Conservation (phyloP, 2,888 invertebrate species). For the Microctonus aethiopoides region DNA sequence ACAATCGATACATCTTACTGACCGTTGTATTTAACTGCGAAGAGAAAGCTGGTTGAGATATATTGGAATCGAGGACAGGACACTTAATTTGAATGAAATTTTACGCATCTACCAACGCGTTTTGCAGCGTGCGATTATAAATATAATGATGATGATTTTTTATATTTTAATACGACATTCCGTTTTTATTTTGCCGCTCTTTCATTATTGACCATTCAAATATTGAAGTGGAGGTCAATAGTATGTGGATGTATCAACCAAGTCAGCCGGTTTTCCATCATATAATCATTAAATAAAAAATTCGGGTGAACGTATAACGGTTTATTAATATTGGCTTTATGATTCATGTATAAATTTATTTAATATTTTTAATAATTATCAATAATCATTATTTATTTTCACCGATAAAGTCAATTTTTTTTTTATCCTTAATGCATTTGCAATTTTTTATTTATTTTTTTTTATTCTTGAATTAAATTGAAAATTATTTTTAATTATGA, state of each 20-base stretch:
- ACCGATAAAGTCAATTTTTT: too few relatives aligned
- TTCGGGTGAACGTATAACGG: constrained; percentile 31
- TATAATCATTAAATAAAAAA: neutral
- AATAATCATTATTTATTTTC: constrained; percentile 10
- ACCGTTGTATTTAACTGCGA: neutral
- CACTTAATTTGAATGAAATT: constrained; percentile 14
- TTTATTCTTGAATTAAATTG: too few relatives aligned
- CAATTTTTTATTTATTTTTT: too few relatives aligned
- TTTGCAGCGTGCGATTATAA: neutral
- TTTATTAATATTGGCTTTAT: constrained; percentile 14
- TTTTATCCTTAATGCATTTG: too few relatives aligned
- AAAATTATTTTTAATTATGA: too few relatives aligned
- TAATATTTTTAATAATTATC: constrained; percentile 4
- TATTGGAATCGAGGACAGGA: neutral
- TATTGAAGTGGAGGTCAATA: constrained; percentile 17
- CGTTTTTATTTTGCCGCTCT: neutral
- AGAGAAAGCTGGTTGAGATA: constrained; percentile 12
- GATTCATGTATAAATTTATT: constrained; percentile 21
- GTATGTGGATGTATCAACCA: constrained; percentile 1
- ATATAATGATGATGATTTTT: neutral
- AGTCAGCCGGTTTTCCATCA: constrained; percentile 15
- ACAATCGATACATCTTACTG: neutral
- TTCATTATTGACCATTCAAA: constrained; percentile 18
- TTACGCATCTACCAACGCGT: constrained; percentile 7
- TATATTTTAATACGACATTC: neutral